Base-by-base conservation (phyloP, 2,113 vertebrate genomes). In the Crotalus horridus region DNA sequence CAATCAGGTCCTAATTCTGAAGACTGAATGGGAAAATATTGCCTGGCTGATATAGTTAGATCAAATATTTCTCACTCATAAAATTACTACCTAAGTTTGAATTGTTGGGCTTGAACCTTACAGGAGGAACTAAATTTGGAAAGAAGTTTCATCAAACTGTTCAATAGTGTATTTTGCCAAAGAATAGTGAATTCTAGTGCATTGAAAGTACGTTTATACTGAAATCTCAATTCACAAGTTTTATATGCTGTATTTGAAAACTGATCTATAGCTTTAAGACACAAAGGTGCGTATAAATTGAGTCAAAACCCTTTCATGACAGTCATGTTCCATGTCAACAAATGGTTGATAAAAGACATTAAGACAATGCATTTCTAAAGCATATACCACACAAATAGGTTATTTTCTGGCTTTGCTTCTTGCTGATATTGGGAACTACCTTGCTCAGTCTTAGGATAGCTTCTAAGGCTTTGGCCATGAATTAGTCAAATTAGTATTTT, bases 371-470 rank as follows among this genome's bases (percentile, higher is more conserved):
- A 54, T 94, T 94, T 95, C 91, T 2, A 3, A 92, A 90, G 93
- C 93, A 89, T 90, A 90, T 90, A 69, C 51, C 93, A 91, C 91
- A 74, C 85, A 94, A 94, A 94, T 94, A 94, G 93, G 90, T 95
- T 96, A 95, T 33, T 96, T 95, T 91, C 56, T 94, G 93, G 90
- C 93, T 95, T 96, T 96, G 94, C 94, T 93, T 97, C 94, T 94
- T 94, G 10, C 93, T 89, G 90, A 90, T 85, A 69, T 95, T 17
- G 89, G 58, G 96, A 88, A 93, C 93, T 94, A 93, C 94, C 94
- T 74, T 61, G 89, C 39, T 95, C 94, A 96, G 93, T 94, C 91
- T 94, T 95, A 85, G 96, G 81, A 92, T 95, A 90, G 91, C 0
- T 94, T 93, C 43, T 93, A 87, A 81, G 87, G 87, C 86, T 88